Base-by-base conservation (phyloP, 2,888 invertebrate species). In the Xestia c-nigrum region DNA sequence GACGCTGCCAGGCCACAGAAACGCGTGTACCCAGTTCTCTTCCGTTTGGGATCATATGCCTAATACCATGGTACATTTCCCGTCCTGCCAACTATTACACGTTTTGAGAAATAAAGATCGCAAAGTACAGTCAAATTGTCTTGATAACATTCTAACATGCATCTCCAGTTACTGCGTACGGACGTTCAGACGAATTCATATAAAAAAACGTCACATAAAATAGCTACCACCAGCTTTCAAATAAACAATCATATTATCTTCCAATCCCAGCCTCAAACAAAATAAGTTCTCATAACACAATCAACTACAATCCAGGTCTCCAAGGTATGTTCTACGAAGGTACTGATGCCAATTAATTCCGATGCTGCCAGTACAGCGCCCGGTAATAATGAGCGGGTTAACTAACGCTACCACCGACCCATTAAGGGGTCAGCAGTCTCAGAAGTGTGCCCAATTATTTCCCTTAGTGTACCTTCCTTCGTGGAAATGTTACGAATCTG, bases 381-480 rank as follows among this genome's bases (percentile, higher is more conserved):
- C 63, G 59, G 84, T 68, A 77, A 86, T 89, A 90, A 89, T 88
- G 88, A 88, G 85, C 72, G 80, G 88, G 89, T 89, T 89, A 89
- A 89, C 85, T 77, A 81, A 70, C 76, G 65, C 83, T 81, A 83
- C 83, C 80, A 67, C 86, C 78, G 79, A 79, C 81, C 83, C 83
- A 89, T 88, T 89, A 89, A 81, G 85, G 77, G 88, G 89, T 89
- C 83, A 89, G 81, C 64, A 79, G 84, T 80, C 87, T 89, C 84
- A 88, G 87, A 88, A 89, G 87, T 89, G 86, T 73, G 82, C 80
- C 86, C 89, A 90, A 89, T 92, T 92, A 89, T 87, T 83, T 88
- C 78, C 72, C 46, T 71, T 16, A 74, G 12, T 24, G 47, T 74
- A 72, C 73, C 77, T 61, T 24, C 19, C 70, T 76, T 76, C 57